Conservation (phyloP, 2,113 vertebrate genomes). For the Leuciscus idus region DNA sequence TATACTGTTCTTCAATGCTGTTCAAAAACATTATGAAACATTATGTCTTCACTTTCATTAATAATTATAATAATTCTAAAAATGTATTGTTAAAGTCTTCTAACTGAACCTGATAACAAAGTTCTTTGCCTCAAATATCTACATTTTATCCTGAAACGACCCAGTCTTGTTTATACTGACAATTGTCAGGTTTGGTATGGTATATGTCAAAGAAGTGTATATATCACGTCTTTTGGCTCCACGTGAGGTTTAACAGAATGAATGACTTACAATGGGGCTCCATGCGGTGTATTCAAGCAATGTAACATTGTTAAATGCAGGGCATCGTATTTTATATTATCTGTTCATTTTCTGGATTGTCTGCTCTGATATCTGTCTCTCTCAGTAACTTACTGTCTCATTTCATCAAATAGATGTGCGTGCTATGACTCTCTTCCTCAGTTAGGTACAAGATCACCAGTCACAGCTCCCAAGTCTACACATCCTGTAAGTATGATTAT, state of each 20-base stretch:
- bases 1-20: background rate
- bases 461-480: background rate
- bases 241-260: constrained; percentile 22
- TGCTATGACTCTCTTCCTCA: too few species aligned
- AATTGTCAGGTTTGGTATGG: background rate
- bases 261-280: constrained; percentile 5
- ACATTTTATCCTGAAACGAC: background rate
- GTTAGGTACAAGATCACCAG: background rate
- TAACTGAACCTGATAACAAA: background rate
- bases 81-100: background rate
- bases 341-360: too few species aligned
- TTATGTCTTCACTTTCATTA: too few species aligned
- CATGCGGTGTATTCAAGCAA: background rate
- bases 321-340: background rate
- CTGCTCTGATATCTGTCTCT: background rate
- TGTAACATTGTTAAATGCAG: constrained; percentile 13
- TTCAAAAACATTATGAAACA: background rate
- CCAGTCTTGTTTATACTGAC: background rate
- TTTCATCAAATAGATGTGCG: background rate
- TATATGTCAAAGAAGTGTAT: background rate
- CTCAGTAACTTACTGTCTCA: background rate
- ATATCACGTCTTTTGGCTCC: background rate
- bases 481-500: background rate
- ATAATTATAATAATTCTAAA: too few species aligned
- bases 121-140: background rate